Conservation (phyloP, 2,888 invertebrate genomes). For the Unio delphinus region DNA sequence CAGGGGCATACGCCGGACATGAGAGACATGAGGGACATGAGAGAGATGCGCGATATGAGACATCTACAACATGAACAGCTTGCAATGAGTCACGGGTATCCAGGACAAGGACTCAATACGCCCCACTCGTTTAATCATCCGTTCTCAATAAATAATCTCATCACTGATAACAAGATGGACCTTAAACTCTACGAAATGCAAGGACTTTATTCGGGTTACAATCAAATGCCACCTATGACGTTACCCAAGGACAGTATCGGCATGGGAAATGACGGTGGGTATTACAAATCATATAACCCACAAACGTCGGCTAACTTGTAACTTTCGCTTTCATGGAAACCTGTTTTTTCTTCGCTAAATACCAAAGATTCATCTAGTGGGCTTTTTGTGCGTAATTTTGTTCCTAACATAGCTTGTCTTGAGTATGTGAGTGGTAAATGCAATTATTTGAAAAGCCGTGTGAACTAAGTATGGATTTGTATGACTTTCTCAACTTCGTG, state of each 20-base stretch:
- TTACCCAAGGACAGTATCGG: conserved; percentile 33
- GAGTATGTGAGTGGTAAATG: conserved; percentile 1
- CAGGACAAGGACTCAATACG: conserved; percentile 62
- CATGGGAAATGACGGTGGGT: conserved; percentile 49
- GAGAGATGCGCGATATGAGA: conserved; percentile 24
- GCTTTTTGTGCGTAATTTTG: background rate
- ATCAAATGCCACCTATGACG: conserved; percentile 41
- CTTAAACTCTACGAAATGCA: conserved; percentile 83
- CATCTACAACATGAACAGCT: conserved; percentile 38
- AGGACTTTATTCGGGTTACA: conserved; percentile 57
- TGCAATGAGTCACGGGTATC: conserved; percentile 48
- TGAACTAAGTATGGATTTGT: too few relatives aligned
- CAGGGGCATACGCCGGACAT: background rate
- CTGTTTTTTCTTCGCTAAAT: conserved; percentile 9
- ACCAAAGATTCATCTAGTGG: conserved; percentile 22
- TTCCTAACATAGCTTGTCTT: background rate
- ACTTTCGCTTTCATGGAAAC: conserved; percentile 6
- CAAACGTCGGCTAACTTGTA: conserved; percentile 62
- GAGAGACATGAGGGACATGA: conserved; percentile 8
- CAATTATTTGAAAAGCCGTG: too few relatives aligned
- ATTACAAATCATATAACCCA: conserved; percentile 62
- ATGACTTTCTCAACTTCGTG: too few relatives aligned
- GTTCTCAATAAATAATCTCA: conserved; percentile 93
- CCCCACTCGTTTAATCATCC: conserved; percentile 80
- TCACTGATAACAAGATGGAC: conserved; percentile 87